Conservation (phyloP, 2,797 vertebrate species). For the Masticophis lateralis region DNA sequence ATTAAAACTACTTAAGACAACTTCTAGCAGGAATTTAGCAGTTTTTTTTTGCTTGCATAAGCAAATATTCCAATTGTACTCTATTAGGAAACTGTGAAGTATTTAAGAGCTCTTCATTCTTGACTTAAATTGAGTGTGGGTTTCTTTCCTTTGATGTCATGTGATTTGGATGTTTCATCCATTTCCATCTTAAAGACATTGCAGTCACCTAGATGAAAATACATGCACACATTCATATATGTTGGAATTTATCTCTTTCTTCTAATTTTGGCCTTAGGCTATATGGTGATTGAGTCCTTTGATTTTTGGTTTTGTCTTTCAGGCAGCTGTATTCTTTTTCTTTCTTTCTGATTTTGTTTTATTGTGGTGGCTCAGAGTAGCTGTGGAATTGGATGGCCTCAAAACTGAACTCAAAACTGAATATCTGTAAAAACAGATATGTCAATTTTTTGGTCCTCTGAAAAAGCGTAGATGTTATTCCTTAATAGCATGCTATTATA, state of each 20-base stretch:
- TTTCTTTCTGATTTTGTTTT: not conserved
- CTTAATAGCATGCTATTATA: constrained; percentile 16
- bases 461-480: not conserved
- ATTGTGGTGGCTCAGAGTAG: not conserved
- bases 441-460: not conserved
- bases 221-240: constrained; percentile 8
- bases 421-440: not conserved
- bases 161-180: not conserved
- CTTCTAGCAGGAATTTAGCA: constrained; percentile 37
- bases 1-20: constrained; percentile 31
- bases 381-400: not conserved
- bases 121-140: not conserved
- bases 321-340: constrained; percentile 18
- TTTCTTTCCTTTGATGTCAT: not conserved
- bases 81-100: constrained; percentile 30
- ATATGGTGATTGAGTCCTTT: not conserved
- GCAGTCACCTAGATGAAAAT: not conserved
- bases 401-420: not conserved
- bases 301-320: not conserved
- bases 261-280: constrained; percentile 20
- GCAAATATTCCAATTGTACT: constrained; percentile 36
- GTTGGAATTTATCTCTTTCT: constrained; percentile 19
- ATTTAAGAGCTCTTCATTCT: not conserved
- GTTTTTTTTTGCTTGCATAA: constrained; percentile 36
- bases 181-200: not conserved